phyloP scores from a whole-genome alignment of 2,113 vertebrate genomes.

The Cheilinus undulatus region DNA sequence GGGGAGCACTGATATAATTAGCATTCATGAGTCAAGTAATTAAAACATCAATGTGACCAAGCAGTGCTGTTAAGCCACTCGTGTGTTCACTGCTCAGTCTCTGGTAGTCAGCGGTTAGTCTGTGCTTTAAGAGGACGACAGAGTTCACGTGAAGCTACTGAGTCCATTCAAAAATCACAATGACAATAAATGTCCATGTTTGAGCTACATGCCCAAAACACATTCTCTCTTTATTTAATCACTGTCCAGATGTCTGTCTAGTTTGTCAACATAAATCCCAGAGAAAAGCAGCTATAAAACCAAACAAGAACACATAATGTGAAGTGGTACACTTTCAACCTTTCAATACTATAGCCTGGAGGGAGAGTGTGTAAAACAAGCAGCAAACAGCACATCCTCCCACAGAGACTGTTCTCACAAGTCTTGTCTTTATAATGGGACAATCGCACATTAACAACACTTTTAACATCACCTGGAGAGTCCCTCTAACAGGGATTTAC shows the following conservation, averaged over 20 bases:
- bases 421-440: neutral
- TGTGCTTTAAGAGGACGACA: neutral
- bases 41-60: slow-evolving; percentile 80
- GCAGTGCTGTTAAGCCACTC: slow-evolving; percentile 61
- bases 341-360: slow-evolving; percentile 17
- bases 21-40: slow-evolving; percentile 83
- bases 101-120: slow-evolving; percentile 44
- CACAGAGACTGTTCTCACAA: slow-evolving; percentile 34
- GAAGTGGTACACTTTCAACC: neutral
- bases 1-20: slow-evolving; percentile 80
- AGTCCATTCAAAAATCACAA: neutral
- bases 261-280: neutral
- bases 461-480: slow-evolving; percentile 50
- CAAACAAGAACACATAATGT: slow-evolving; percentile 14
- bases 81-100: slow-evolving; percentile 37
- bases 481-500: slow-evolving; percentile 45
- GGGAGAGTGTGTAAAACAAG: neutral
- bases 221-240: neutral
- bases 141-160: neutral
- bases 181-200: neutral
- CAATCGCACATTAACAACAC: slow-evolving; percentile 7
- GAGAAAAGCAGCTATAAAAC: slow-evolving; percentile 4
- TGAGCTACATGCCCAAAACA: neutral
- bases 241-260: neutral
- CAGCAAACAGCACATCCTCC: slow-evolving; percentile 13